Evolutionary conservation across 2,888 invertebrate species (phyloP).

Genomic region (Drosophila prostipennis): DNA sequence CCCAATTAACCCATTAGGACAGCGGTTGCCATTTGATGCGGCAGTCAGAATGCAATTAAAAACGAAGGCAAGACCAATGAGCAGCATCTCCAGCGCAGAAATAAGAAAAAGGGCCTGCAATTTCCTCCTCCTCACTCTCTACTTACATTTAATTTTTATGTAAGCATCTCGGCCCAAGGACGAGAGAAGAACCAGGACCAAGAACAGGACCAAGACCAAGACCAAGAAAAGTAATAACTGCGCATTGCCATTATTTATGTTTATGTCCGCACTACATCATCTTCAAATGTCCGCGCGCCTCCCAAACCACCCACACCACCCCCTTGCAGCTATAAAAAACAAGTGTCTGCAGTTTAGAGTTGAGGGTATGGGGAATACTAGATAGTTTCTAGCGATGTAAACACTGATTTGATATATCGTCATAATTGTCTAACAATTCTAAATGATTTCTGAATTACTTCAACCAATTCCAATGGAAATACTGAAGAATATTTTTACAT

Average conservation of each 20-base stretch:
- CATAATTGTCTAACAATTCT: too few relatives aligned
- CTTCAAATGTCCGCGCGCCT: constrained; percentile 68
- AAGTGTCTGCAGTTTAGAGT: constrained; percentile 55
- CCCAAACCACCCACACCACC: constrained; percentile 8
- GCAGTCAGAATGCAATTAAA: constrained; percentile 75
- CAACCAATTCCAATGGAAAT: too few relatives aligned
- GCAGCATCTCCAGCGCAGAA: constrained; percentile 5
- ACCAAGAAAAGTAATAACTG: constrained; percentile 74
- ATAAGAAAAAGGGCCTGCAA: background rate
- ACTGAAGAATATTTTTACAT: too few relatives aligned
- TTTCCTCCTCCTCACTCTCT: constrained; percentile 4
- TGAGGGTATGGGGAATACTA: background rate
- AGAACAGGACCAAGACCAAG: constrained; percentile 16
- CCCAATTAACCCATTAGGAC: constrained; percentile 74
- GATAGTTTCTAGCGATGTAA: constrained; percentile 1
- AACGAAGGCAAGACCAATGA: constrained; percentile 15
- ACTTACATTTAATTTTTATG: constrained; percentile 73
- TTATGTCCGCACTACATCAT: constrained; percentile 80
- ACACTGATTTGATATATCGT: background rate
- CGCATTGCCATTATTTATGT: constrained; percentile 79
- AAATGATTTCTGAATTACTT: too few relatives aligned
- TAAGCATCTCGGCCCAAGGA: constrained; percentile 53
- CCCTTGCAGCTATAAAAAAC: constrained; percentile 67
- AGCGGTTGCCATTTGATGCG: constrained; percentile 61
- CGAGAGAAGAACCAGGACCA: constrained; percentile 33